These are phyloP conservation scores for Crossocerus cetratus DNA, from an alignment of 2,888 invertebrate species.

Conservation along the genomic window DNA sequence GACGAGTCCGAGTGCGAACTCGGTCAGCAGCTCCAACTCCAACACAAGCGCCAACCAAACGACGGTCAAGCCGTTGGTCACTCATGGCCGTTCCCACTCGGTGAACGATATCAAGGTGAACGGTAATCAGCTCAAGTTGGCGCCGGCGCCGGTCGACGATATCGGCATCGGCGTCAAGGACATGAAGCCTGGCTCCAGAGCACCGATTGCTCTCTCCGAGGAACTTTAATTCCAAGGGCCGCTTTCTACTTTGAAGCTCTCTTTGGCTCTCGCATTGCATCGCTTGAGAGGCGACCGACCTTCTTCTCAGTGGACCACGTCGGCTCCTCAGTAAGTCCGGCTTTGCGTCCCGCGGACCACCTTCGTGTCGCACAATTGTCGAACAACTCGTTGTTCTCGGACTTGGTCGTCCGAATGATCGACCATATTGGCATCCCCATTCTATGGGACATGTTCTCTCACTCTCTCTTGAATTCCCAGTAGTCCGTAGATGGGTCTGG, in stretches of 20 bases:
- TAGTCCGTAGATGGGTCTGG: not conserved
- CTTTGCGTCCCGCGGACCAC: no score
- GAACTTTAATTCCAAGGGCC: constrained; percentile 62
- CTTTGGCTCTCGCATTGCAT: no score
- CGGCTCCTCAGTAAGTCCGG: no score
- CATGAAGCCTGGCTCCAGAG: constrained; percentile 72
- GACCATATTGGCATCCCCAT: not conserved
- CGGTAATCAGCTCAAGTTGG: constrained; percentile 85
- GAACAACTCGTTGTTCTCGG: no score
- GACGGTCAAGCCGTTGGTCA: constrained; percentile 75
- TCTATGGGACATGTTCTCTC: not conserved
- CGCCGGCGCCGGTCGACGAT: constrained; percentile 82
- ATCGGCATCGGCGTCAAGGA: constrained; percentile 72
- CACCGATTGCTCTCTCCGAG: constrained; percentile 73
- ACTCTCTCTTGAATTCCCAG: not conserved
- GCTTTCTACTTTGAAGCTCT: no score
- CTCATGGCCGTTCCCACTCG: constrained; percentile 84
- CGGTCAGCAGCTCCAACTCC: constrained; percentile 54
- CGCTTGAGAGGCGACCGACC: no score
- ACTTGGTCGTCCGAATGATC: not conserved
- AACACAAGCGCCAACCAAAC: constrained; percentile 54
- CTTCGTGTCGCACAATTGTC: no score
- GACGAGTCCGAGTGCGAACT: constrained; percentile 49
- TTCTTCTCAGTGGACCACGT: no score
- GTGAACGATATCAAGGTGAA: constrained; percentile 87